These are phyloP conservation scores for Salpingus planirostris DNA, from an alignment of 2,888 invertebrate genomes.

Conservation along the genomic window DNA sequence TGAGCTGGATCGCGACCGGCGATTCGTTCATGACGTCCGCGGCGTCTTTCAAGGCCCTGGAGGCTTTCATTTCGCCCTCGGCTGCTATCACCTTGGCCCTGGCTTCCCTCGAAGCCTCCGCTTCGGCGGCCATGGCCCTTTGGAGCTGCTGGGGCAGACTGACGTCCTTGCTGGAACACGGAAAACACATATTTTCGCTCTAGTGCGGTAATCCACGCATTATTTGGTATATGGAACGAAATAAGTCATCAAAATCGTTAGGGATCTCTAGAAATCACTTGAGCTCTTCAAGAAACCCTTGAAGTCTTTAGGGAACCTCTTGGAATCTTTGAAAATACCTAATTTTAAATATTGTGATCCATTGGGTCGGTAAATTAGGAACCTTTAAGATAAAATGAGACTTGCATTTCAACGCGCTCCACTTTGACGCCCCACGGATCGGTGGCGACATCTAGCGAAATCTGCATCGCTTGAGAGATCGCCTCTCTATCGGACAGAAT, in stretches of 20 bases:
- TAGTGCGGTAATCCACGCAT: too few species aligned
- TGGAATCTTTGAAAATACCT: too few species aligned
- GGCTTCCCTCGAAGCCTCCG: conserved; percentile 73
- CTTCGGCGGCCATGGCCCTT: conserved; percentile 76
- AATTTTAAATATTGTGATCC: too few species aligned
- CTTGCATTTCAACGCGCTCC: conserved; percentile 89
- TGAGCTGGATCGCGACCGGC: conserved; percentile 71
- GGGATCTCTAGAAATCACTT: too few species aligned
- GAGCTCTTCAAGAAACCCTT: too few species aligned
- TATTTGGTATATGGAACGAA: too few species aligned
- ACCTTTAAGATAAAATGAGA: too few species aligned
- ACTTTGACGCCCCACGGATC: conserved; percentile 92
- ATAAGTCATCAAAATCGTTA: too few species aligned
- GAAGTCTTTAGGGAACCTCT: too few species aligned
- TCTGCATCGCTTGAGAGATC: conserved; percentile 86
- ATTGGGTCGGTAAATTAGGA: too few species aligned
- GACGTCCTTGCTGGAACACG: conserved; percentile 61
- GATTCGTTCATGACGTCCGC: conserved; percentile 76
- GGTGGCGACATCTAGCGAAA: conserved; percentile 75
- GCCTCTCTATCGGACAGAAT: conserved; percentile 85
- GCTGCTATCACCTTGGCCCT: conserved; percentile 73
- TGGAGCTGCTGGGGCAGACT: conserved; percentile 67
- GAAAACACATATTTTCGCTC: too few species aligned
- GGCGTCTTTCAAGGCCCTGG: conserved; percentile 76
- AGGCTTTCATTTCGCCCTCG: conserved; percentile 81